Conservation (phyloP, 2,888 invertebrate genomes). For the Eupelmus urozonus region DNA sequence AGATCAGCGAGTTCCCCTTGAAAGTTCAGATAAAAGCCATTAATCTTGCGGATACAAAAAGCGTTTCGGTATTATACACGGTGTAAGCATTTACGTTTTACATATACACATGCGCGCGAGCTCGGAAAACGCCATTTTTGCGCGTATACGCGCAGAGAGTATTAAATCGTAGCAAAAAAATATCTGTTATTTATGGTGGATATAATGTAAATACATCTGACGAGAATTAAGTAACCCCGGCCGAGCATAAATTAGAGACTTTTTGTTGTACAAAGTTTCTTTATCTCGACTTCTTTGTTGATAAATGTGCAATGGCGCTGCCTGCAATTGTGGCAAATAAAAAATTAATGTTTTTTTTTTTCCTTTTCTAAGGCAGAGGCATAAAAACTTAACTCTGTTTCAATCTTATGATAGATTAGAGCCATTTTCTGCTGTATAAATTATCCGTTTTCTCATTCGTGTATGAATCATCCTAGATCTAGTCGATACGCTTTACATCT, state of each 20-base stretch:
- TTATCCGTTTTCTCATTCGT: no score
- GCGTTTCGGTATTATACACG: not conserved
- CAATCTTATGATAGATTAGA: no score
- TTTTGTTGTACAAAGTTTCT: not conserved
- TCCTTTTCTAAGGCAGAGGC: no score
- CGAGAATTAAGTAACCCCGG: constrained; percentile 3
- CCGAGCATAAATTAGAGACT: constrained; percentile 1
- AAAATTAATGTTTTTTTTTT: not conserved
- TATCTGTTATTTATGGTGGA: constrained; percentile 14
- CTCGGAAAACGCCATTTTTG: not conserved
- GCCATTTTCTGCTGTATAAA: no score
- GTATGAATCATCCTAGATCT: no score
- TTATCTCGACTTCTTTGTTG: constrained; percentile 7
- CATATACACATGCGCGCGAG: not conserved
- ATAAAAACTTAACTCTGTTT: no score
- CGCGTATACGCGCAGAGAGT: not conserved
- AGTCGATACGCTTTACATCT: no score
- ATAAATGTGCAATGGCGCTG: not conserved
- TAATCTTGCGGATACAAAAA: constrained; percentile 34
- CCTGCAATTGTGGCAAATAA: not conserved
- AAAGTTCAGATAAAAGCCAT: constrained; percentile 23
- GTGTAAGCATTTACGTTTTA: constrained; percentile 14
- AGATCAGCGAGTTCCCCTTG: constrained; percentile 16
- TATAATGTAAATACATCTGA: not conserved
- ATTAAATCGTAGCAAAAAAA: not conserved